Conservation (phyloP, 2,888 invertebrate genomes). For the Nasonia oneida region DNA sequence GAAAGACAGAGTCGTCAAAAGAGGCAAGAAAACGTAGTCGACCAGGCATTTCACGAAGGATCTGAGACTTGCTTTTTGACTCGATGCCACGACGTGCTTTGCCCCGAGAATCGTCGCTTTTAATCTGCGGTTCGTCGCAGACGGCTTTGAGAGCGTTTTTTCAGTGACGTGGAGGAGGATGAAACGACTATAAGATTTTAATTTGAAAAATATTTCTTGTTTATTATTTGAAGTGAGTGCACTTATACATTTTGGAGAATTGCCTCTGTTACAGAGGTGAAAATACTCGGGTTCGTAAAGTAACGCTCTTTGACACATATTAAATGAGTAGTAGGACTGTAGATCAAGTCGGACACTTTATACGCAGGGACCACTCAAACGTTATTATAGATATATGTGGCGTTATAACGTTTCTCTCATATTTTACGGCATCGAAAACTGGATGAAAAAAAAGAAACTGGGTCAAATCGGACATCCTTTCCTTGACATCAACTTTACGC, state of each 20-base stretch:
- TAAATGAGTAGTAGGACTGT: background rate
- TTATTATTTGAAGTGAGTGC: too few relatives aligned
- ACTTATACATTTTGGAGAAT: background rate
- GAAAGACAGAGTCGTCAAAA: background rate
- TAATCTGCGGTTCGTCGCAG: background rate
- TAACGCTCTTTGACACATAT: background rate
- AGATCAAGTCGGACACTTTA: constrained; percentile 2
- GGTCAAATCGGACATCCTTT: background rate
- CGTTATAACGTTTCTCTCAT: background rate
- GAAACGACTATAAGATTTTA: background rate
- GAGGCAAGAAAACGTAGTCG: background rate
- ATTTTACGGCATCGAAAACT: background rate
- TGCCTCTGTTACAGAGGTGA: background rate
- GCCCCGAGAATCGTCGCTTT: background rate
- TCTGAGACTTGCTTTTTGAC: background rate
- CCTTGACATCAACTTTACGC: background rate
- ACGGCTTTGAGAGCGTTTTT: background rate
- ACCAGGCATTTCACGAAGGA: background rate
- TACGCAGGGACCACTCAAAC: background rate
- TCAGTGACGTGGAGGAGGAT: background rate
- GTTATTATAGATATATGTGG: background rate
- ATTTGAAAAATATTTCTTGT: background rate
- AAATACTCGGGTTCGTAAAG: background rate
- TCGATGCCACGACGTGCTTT: background rate
- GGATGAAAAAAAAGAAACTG: background rate